Conservation (phyloP, 2,797 vertebrate species). For the Syncerus caffer region DNA sequence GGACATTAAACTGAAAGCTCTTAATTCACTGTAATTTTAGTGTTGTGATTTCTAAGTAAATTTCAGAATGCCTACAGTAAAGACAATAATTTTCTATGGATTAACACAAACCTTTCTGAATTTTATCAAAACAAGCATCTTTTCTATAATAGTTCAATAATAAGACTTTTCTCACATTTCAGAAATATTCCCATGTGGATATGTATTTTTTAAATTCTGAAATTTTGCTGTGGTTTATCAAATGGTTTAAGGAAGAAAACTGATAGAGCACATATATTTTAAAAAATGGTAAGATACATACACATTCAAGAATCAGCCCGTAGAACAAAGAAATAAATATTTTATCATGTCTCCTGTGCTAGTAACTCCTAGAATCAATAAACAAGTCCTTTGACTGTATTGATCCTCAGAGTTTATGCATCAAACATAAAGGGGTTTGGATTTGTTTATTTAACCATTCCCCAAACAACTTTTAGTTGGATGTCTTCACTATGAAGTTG, state of each 20-base stretch:
- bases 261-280: not conserved
- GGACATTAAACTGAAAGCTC: not conserved
- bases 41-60: slow-evolving; percentile 11
- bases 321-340: not conserved
- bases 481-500: not conserved
- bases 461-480: not conserved
- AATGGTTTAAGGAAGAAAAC: slow-evolving; percentile 16
- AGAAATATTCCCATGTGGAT: not conserved
- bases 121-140: slow-evolving; percentile 13
- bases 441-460: not conserved
- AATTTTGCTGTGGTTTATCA: slow-evolving; percentile 10
- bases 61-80: not conserved
- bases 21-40: slow-evolving; percentile 21
- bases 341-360: not conserved
- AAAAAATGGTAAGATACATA: not conserved
- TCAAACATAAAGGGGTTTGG: not conserved
- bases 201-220: not conserved
- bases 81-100: slow-evolving; percentile 11
- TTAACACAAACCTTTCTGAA: slow-evolving; percentile 11
- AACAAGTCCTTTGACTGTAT: not conserved
- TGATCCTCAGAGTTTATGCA: not conserved
- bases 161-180: slow-evolving; percentile 30
- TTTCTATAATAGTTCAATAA: slow-evolving; percentile 23
- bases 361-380: not conserved
- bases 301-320: not conserved